Evolutionary conservation across 2,888 invertebrate genomes (phyloP).

Genomic region (Cryptocephalus moraei): DNA sequence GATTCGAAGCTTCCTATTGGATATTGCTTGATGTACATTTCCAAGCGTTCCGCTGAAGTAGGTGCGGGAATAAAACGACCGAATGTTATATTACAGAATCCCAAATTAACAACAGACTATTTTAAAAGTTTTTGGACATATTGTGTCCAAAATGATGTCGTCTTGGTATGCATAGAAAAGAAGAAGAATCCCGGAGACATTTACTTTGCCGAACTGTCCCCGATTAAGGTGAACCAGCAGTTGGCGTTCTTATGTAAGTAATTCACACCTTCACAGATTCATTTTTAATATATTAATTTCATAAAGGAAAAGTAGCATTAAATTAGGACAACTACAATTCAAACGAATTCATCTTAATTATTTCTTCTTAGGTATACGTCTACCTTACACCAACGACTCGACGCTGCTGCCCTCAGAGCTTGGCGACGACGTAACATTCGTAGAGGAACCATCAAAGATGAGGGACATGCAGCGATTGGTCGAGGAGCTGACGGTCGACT

Average conservation of each 20-base stretch:
- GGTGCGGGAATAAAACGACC: constrained; percentile 17
- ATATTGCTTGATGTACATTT: constrained; percentile 19
- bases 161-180: constrained; percentile 25
- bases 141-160: constrained; percentile 23
- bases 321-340: too few relatives aligned
- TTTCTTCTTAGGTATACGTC: too few relatives aligned
- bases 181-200: constrained; percentile 13
- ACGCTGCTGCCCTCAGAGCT: too few relatives aligned
- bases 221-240: too few relatives aligned
- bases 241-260: too few relatives aligned
- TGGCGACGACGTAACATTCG: too few relatives aligned
- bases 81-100: constrained; percentile 17
- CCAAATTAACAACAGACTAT: constrained; percentile 17
- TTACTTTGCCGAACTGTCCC: too few relatives aligned
- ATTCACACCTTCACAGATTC: too few relatives aligned
- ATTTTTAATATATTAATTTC: too few relatives aligned
- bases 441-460: too few relatives aligned
- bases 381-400: too few relatives aligned
- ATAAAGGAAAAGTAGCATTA: too few relatives aligned
- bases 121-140: constrained; percentile 28
- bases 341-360: background rate
- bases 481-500: constrained; percentile 20
- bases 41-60: constrained; percentile 15
- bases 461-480: constrained; percentile 15
- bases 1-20: constrained; percentile 17